Percentiles rank a stretch among this genome's conserved stretches.
Conservation (phyloP, 2,888 invertebrate genomes). For the Dermolepida albohirtum region DNA sequence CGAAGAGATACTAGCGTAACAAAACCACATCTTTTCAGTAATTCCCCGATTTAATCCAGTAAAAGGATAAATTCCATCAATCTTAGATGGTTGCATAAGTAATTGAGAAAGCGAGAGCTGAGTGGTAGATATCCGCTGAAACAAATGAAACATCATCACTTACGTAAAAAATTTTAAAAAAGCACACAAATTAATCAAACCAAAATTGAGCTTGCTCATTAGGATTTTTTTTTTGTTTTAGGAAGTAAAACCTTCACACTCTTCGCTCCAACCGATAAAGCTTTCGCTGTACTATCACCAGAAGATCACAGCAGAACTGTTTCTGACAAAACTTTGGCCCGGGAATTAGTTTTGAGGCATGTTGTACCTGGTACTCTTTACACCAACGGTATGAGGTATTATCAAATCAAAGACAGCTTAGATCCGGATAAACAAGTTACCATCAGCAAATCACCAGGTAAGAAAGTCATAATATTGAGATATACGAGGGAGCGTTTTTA, state of each 20-base stretch:
- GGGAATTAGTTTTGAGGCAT: conserved; percentile 81
- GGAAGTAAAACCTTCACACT: conserved; percentile 87
- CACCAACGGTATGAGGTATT: conserved; percentile 89
- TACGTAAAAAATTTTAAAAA: too few species aligned
- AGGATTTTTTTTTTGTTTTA: conserved; percentile 55
- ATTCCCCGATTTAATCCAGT: too few species aligned
- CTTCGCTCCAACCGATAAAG: conserved; percentile 86
- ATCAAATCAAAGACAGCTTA: conserved; percentile 85
- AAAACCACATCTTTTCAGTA: too few species aligned
- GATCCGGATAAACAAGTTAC: conserved; percentile 81
- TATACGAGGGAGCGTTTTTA: too few species aligned
- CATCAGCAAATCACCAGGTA: conserved; percentile 83
- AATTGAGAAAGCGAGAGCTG: too few species aligned
- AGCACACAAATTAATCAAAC: too few species aligned
- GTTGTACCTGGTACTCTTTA: conserved; percentile 82
- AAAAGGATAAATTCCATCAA: too few species aligned
- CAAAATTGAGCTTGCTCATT: too few species aligned
- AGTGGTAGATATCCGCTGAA: too few species aligned
- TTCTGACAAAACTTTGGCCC: conserved; percentile 75
- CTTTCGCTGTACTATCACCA: conserved; percentile 76
- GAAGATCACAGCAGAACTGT: conserved; percentile 72
- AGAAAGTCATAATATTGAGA: conserved; percentile 51
- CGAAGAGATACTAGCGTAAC: too few species aligned
- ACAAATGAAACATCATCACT: too few species aligned
- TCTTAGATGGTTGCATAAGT: too few species aligned